These are phyloP conservation scores for Phasianus colchicus DNA, from an alignment of 2,113 vertebrate genomes.

Conservation along the genomic window DNA sequence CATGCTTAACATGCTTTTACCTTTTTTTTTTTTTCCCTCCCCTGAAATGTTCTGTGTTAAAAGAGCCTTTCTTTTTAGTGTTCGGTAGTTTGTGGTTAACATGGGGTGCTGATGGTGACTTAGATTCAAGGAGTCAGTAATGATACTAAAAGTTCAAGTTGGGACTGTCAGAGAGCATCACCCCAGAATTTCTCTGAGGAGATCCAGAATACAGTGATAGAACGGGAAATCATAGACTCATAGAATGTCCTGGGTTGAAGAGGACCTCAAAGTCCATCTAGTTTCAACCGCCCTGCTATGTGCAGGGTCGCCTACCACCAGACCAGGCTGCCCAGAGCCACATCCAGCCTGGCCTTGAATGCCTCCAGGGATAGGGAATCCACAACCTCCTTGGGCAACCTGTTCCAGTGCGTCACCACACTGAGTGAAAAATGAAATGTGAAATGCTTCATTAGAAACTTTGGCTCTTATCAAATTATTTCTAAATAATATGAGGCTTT, in stretches of 20 bases:
- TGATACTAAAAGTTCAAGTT: background rate
- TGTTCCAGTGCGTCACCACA: too few relatives aligned
- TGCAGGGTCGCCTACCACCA: too few relatives aligned
- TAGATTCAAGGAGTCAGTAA: background rate
- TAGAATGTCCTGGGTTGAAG: too few relatives aligned
- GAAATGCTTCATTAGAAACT: background rate
- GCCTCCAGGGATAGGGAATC: too few relatives aligned
- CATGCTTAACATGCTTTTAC: background rate
- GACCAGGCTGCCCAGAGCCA: too few relatives aligned
- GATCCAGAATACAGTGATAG: rapidly evolving
- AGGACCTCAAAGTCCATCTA: too few relatives aligned
- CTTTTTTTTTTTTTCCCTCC: background rate
- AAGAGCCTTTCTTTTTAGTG: rapidly evolving
- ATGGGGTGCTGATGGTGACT: background rate
- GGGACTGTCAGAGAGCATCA: background rate
- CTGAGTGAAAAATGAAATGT: too few relatives aligned
- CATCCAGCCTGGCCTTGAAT: too few relatives aligned
- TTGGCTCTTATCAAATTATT: background rate
- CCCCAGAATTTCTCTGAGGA: background rate
- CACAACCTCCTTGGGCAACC: too few relatives aligned
- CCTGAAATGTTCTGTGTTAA: background rate
- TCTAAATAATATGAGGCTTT: background rate
- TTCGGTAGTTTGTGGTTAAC: background rate
- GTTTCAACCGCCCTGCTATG: too few relatives aligned
- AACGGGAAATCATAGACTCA: background rate